Conservation (phyloP, 2,113 vertebrate species). For the Thalassarche chlororhynchos region DNA sequence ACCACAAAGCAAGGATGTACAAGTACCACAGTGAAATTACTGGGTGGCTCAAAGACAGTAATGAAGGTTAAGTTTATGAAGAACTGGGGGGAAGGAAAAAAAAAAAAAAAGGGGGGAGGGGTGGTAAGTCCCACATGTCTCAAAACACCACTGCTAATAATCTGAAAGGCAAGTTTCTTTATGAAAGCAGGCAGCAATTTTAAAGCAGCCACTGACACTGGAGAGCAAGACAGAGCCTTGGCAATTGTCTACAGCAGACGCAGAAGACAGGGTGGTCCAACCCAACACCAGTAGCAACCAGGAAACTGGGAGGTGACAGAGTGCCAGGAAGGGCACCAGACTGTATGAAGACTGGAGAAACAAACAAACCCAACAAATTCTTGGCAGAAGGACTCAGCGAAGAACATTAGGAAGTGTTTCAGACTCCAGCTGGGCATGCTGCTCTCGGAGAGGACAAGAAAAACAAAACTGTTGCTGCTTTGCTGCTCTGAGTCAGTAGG, state of each 20-base stretch:
- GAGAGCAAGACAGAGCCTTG: neutral
- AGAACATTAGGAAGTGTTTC: slow-evolving; percentile 5
- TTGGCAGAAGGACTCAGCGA: neutral
- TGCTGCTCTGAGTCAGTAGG: neutral
- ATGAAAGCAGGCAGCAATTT: neutral
- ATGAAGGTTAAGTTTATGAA: neutral
- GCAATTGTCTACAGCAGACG: neutral
- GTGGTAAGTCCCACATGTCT: neutral
- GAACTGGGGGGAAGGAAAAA: neutral
- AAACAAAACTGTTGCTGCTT: neutral
- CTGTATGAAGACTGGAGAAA: neutral
- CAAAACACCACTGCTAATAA: neutral
- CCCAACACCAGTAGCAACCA: neutral
- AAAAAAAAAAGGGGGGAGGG: too few relatives aligned
- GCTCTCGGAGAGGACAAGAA: neutral
- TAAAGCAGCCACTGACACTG: neutral
- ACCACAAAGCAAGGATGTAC: neutral
- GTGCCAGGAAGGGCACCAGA: slow-evolving; percentile 42
- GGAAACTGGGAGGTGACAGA: neutral
- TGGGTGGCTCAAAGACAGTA: neutral
- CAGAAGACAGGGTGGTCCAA: neutral
- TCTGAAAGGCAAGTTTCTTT: neutral
- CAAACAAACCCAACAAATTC: neutral
- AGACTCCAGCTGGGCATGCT: slow-evolving; percentile 10
- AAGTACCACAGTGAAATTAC: neutral